Base-by-base conservation (phyloP, 2,888 invertebrate species). In the Eutolmus rufibarbis region DNA sequence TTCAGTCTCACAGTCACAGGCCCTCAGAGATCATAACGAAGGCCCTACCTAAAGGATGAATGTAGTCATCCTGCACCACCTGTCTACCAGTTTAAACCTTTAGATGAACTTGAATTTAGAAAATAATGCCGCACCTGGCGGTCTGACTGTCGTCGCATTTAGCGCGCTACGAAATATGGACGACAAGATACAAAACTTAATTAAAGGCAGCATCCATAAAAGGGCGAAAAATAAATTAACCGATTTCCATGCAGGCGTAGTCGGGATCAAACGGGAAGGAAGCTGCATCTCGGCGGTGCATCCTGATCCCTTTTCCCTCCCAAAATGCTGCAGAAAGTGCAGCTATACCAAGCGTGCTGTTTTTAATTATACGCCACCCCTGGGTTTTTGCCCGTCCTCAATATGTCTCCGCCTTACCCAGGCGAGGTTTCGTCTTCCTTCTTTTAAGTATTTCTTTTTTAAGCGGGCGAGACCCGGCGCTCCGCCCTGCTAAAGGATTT, bases 131-230 rank as follows among this genome's bases (percentile, higher is more conserved):
- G 37, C 66, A 66, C 8, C 66, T 40, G 34, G 12, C 16, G 37
- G 34, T n/a, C 9, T 37, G 56, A 34, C 34, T 34, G 34, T 7
- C 28, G 19, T 19, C 23, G 57, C 37, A 19, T 74, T 74, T 85
- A 66, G 28, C 84, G 56, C 66, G 57, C 40, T 66, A 37, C 57
- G 66, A n/a, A n/a, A 84, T 37, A 84, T 84, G 82, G 16, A 23
- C 28, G 74, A 74, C 31, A 43, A 28, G 46, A 74, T 76, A 40
- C 40, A 40, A 40, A 40, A 40, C 12, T 86, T 86, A 86, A 86
- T 86, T 86, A 86, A 77, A 86, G 51, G 16, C 86, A 77, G 43
- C 86, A 86, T 86, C 57, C 57, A 86, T 77, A 77, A 51, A 86
- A 77, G 40, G 28, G 57, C 43, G 43, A 46, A 56, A 40, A 34